Percentiles rank a stretch among this genome's conserved stretches.
phyloP scores from a whole-genome alignment of 2,797 vertebrate genomes.

The Discoglossus pictus region DNA sequence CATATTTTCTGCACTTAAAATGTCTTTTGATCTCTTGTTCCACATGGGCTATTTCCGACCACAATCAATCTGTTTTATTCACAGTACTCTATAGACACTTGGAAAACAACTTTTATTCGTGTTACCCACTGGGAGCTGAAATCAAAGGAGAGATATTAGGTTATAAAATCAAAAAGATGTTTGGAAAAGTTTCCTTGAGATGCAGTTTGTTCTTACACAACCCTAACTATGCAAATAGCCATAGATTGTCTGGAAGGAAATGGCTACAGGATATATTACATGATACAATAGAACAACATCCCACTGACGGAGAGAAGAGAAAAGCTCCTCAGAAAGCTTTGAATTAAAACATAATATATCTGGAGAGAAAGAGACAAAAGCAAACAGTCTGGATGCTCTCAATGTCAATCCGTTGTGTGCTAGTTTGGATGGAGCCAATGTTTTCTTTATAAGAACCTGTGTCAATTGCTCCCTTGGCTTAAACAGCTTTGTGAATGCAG shows the following conservation, averaged over 20 bases:
- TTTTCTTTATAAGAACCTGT: constrained; percentile 10
- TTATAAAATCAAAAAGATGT: constrained; percentile 28
- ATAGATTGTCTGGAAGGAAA: neutral
- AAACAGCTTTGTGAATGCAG: constrained; percentile 25
- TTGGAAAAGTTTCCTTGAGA: constrained; percentile 7
- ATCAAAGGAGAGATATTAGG: constrained; percentile 26
- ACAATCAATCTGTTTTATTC: constrained; percentile 13
- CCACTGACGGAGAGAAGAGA: constrained; percentile 7
- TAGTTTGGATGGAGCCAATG: neutral
- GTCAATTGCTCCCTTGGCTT: constrained; percentile 20
- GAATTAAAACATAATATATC: constrained; percentile 17
- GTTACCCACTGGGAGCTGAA: constrained; percentile 2
- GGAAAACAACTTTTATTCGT: constrained; percentile 10
- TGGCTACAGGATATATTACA: neutral
- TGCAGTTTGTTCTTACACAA: neutral
- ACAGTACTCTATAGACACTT: neutral
- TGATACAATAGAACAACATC: constrained; percentile 19
- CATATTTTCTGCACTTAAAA: constrained; percentile 18
- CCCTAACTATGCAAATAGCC: constrained; percentile 19
- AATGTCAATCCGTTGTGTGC: constrained; percentile 3
- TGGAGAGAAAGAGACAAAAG: neutral
- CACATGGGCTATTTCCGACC: constrained; percentile 30
- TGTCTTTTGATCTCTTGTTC: constrained; percentile 39
- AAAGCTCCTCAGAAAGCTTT: neutral
- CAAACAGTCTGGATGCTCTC: constrained; percentile 2